Evolutionary conservation across 2,888 invertebrate genomes (phyloP).

Genomic region (Ramazzottius varieornatus): DNA sequence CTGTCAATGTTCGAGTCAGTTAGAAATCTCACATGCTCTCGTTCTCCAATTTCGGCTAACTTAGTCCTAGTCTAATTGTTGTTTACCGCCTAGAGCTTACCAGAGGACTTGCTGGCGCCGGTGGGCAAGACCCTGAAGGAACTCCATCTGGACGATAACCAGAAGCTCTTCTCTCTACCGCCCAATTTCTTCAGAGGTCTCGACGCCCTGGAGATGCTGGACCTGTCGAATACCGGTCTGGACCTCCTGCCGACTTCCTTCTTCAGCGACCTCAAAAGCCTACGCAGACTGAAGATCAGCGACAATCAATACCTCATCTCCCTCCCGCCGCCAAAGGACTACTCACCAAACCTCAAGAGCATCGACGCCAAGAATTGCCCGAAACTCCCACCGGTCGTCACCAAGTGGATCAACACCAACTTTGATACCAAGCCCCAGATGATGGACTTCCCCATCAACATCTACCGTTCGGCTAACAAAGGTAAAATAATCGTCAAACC

Average conservation of each 20-base stretch:
- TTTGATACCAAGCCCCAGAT: neutral
- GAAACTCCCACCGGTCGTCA: neutral
- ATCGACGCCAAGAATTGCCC: neutral
- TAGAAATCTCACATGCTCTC: neutral
- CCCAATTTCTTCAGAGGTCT: neutral
- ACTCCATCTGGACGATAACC: neutral
- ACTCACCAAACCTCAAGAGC: neutral
- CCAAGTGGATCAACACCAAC: neutral
- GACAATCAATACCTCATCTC: neutral
- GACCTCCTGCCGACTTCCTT: constrained; percentile 3
- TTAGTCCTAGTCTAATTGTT: no score
- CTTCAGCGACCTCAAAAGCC: neutral
- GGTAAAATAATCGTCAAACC: no score
- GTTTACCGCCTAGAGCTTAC: neutral
- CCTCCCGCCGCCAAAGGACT: neutral
- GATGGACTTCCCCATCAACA: neutral
- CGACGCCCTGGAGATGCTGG: neutral
- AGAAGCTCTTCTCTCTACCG: neutral
- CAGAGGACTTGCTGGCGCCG: neutral
- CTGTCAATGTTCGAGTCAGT: neutral
- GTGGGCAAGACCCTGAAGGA: neutral
- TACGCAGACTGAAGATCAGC: neutral
- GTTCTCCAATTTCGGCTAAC: neutral
- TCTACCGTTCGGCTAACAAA: neutral
- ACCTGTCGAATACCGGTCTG: neutral